Percentiles rank a stretch among this genome's conserved stretches.
Conservation (phyloP, 2,888 invertebrate species). For the Brachyptera putata region DNA sequence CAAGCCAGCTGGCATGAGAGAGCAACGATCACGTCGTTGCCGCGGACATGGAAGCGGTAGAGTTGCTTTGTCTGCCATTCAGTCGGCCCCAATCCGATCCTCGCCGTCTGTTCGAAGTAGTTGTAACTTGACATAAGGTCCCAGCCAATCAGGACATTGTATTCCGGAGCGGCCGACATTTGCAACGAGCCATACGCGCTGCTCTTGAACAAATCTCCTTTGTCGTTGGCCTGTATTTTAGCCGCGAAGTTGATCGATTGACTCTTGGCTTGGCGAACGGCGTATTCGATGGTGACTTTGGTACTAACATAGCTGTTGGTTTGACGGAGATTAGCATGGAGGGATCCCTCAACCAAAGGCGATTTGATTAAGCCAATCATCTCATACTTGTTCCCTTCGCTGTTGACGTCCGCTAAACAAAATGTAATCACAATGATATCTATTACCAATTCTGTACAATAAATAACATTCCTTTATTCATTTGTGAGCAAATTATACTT, state of each 20-base stretch:
- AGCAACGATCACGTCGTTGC: slow-evolving; percentile 34
- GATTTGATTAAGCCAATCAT: slow-evolving; percentile 36
- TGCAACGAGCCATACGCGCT: slow-evolving; percentile 31
- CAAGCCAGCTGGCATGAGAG: slow-evolving; percentile 34
- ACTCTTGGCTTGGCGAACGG: slow-evolving; percentile 33
- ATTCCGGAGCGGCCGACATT: slow-evolving; percentile 21
- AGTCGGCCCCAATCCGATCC: slow-evolving; percentile 36
- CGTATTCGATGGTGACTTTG: slow-evolving; percentile 38
- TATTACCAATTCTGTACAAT: too few species aligned
- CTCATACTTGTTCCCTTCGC: slow-evolving; percentile 35
- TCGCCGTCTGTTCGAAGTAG: slow-evolving; percentile 38
- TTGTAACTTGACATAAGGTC: slow-evolving; percentile 37
- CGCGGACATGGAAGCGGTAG: slow-evolving; percentile 35
- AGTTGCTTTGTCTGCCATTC: slow-evolving; percentile 38
- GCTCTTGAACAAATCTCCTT: slow-evolving; percentile 35
- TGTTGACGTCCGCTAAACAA: slow-evolving; percentile 36
- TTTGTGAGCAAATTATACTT: too few species aligned
- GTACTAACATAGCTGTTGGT: slow-evolving; percentile 36
- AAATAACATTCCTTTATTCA: too few species aligned
- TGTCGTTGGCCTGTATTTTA: slow-evolving; percentile 35
- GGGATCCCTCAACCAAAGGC: slow-evolving; percentile 35
- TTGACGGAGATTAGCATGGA: slow-evolving; percentile 34
- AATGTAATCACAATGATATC: too few species aligned
- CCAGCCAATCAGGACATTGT: slow-evolving; percentile 37
- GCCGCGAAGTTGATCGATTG: slow-evolving; percentile 37